Base-by-base conservation (phyloP, 2,113 vertebrate genomes). In the Grammomys surdaster region DNA sequence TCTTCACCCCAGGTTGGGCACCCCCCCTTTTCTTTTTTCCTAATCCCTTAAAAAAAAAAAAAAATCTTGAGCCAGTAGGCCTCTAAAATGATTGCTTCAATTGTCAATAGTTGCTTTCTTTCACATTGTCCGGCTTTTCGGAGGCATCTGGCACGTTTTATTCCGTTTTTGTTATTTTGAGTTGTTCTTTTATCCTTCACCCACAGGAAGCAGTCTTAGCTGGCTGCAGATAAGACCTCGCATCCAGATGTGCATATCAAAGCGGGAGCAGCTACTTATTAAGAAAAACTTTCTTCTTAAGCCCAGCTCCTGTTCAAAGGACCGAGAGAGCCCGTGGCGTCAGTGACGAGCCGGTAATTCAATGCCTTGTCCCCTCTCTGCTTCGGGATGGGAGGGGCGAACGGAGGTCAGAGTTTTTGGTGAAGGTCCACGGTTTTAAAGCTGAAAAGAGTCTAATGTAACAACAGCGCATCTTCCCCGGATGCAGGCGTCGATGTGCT, bases 201-300 rank as follows among this genome's bases (percentile, higher is more conserved):
- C 98, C 98, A 98, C 98, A 98, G 98, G 98, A 98, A 98, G 97
- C 98, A 97, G 97, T 97, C 98, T 98, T 98, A 98, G 98, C 98
- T 98, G 98, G 98, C 92, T n/a, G 91, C 90, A 98, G 98, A 98
- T 98, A 98, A 99, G 98, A 98, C 95, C 89, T 0, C 48, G 84
- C 96, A 97, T 98, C 98, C 98, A 98, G 98, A 98, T 98, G 98
- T 98, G 98, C 98, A 98, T 98, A 98, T 98, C 98, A 98, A 99
- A 98, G 98, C 98, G 97, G 97, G 98, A 98, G 98, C 98, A 98
- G 97, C 98, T 98, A 98, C 98, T 98, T 99, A 99, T 98, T 98
- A 99, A 98, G 98, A 98, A 98, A 98, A 98, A 98, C 97, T 98
- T 98, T 98, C 98, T 98, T 98, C 98, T 98, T 98, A 96, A 94